Evolutionary conservation across 1,140 invertebrate genomes (phyloP), one percentile per base, ranked within the genome.

Genomic region (Hyles euphorbiae): DNA sequence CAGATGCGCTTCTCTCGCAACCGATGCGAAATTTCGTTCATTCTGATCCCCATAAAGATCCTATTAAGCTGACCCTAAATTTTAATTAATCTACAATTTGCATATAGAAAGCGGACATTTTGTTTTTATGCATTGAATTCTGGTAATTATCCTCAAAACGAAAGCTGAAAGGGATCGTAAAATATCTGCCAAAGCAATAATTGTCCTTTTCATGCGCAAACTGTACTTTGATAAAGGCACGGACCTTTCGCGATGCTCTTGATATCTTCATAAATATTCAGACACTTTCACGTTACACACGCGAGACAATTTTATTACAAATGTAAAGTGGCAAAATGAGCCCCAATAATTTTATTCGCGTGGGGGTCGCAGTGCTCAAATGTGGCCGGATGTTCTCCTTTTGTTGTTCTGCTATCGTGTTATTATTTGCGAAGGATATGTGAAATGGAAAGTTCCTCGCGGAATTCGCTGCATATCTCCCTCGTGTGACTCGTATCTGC

Each of bases 181-280:
- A 70, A 71, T 76, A 77, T 75, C 78, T 80, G 81, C 80, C 72
- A 72, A 74, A 72, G 63, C 72, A 74, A 77, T 74, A 73, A 80
- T 58, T 66, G 61, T 73, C 69, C 63, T 74, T 74, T 70, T 69
- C 61, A 63, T 65, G 60, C 59, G 58, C 59, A 61, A 59, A 67
- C 65, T 63, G 56, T 63, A 63, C 56, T 74, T 77, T 76, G 74
- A 72, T 74, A 73, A 71, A 53, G 55, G 53, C 36, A 61, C 68
- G 48, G 43, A 61, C 58, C 50, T 72, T 67, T 63, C 61, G 54
- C 58, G 52, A 68, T 53, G 50, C 56, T 61, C 68, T 68, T 70
- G 76, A 70, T 74, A 59, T 74, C 68, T 72, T 79, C 70, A 78
- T 81, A 78, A 81, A 81, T 81, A 80, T 83, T 72, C 68, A 70